Base-by-base conservation (phyloP, 2,888 invertebrate species). In the Teinopalpus imperialis region DNA sequence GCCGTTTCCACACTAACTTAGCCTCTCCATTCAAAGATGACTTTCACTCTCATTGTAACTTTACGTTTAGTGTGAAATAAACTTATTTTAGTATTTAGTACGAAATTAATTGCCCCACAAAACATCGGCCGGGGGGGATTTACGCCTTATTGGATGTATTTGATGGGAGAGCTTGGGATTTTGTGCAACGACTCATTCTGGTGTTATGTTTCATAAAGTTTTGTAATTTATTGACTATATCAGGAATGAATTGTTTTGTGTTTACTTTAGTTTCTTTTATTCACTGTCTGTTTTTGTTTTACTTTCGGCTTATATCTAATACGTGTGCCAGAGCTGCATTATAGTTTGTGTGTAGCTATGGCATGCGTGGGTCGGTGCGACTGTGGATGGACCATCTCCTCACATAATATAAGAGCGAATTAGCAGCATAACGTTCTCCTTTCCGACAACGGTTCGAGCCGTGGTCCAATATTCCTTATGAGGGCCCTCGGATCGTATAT, bases 51-150 rank as follows among this genome's bases (percentile, higher is more conserved):
- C 40, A 46, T 46, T 46, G 46, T 61, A 59, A 57, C 57, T 66
- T 70, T 58, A 68, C 61, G 60, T 62, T 63, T 57, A 57, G 54
- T 56, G 65, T 69, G 70, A 74, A 77, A 73, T 70, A 71, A 73
- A 74, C 66, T 74, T 73, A 81, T 80, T 80, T 75, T 66, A 74
- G 75, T 81, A 82, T 85, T 85, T 78, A 83, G 81, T 79, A 74
- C 69, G 54, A 65, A 71, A 72, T 76, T 82, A 80, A 82, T 79
- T 75, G 74, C 73, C 61, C 69, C 69, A 74, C 80, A 79, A 77
- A 78, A 69, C 69, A 60, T 62, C 52, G 62, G 42, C 42, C 54
- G 52, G 56, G 57, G 36, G 51, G 63, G 64, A 59, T 73, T 76
- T 70, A 73, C 67, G 69, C 65, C 59, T 64, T 70, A 77, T 74